These are phyloP conservation scores for Chrysotoxum bicinctum DNA, from an alignment of 2,888 invertebrate species.

Conservation along the genomic window DNA sequence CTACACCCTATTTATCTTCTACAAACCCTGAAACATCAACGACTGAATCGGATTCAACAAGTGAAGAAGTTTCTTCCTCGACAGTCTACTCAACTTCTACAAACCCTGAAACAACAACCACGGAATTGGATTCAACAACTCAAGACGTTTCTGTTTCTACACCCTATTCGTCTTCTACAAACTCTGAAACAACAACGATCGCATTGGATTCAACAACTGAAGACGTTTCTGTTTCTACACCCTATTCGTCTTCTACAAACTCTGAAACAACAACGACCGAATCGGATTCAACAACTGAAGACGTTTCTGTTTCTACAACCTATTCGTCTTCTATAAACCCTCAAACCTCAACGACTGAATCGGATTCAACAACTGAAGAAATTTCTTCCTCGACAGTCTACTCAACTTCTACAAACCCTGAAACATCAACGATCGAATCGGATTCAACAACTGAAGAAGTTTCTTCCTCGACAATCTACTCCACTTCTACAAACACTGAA, in stretches of 20 bases:
- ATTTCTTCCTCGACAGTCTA: no score
- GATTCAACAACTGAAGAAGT: background rate
- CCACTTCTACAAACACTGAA: background rate
- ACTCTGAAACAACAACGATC: background rate
- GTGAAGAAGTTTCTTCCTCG: background rate
- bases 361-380: background rate
- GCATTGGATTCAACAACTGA: background rate
- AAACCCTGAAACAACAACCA: background rate
- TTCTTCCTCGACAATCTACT: background rate
- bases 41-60: background rate
- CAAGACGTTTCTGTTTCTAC: background rate
- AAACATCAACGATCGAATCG: background rate
- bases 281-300: background rate
- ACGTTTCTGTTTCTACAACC: background rate
- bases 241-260: background rate
- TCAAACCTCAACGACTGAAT: background rate
- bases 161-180: background rate
- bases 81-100: background rate
- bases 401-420: no score
- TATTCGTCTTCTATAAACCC: background rate
- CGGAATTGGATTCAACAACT: background rate
- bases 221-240: background rate
- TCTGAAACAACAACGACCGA: background rate
- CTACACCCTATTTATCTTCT: background rate
- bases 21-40: background rate